phyloP scores from a whole-genome alignment of 2,888 invertebrate species.

The Argyresthia albistria region DNA sequence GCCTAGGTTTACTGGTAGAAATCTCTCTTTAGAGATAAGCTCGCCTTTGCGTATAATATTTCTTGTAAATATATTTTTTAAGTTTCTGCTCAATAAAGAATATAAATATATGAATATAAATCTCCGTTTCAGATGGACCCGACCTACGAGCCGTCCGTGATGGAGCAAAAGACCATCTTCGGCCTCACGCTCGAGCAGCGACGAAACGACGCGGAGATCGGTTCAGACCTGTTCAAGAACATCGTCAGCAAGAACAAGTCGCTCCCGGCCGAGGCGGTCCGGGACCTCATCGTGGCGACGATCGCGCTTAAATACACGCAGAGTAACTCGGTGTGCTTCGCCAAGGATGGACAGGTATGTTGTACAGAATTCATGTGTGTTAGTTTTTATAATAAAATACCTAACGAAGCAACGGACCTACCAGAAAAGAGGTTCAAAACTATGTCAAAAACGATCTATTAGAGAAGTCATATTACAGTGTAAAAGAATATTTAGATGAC shows the following conservation, averaged over 20 bases:
- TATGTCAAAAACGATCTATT: no score
- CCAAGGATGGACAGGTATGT: constrained; percentile 87
- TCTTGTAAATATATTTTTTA: no score
- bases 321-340: constrained; percentile 98
- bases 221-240: constrained; percentile 83
- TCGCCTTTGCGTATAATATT: no score
- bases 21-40: no score
- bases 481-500: no score
- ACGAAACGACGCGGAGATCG: constrained; percentile 90
- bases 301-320: constrained; percentile 98
- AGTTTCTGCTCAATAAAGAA: no score
- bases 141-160: constrained; percentile 82
- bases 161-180: constrained; percentile 88
- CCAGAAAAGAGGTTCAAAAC: no score
- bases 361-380: not conserved
- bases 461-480: no score
- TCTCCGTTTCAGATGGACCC: constrained; percentile 82
- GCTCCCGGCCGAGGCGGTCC: constrained; percentile 81
- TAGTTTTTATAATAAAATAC: no score
- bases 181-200: constrained; percentile 90
- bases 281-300: constrained; percentile 95
- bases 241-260: constrained; percentile 80
- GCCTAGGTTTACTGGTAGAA: no score
- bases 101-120: no score
- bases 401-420: no score